A percentile compares a stretch with the other conserved stretches of the same genome.
These are phyloP conservation scores for Ostrea edulis DNA, from an alignment of 1,140 invertebrate species.

Conservation along the genomic window DNA sequence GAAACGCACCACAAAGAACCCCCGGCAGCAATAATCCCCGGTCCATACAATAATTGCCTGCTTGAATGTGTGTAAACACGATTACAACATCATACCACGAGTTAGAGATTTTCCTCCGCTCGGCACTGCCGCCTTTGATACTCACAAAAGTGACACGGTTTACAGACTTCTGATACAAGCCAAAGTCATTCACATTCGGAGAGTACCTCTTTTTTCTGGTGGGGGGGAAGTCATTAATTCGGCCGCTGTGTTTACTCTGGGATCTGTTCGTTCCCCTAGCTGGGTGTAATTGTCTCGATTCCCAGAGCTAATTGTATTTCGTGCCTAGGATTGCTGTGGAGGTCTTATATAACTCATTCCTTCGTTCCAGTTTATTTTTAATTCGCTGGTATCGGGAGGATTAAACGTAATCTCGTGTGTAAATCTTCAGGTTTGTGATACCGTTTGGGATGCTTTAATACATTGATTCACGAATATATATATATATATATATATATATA, in stretches of 20 bases:
- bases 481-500: no score
- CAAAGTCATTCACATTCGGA: background rate
- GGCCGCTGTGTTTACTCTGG: background rate
- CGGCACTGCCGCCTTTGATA: slow-evolving; percentile 3
- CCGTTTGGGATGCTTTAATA: background rate
- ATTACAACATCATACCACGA: slow-evolving; percentile 5
- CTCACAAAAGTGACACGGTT: background rate
- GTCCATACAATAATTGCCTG: slow-evolving; percentile 17
- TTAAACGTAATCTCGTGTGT: background rate
- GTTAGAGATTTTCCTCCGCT: background rate
- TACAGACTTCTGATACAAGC: slow-evolving; percentile 9
- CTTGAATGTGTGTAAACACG: slow-evolving; percentile 7
- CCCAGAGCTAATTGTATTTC: slow-evolving; percentile 26
- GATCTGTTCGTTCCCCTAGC: background rate
- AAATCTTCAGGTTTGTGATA: background rate
- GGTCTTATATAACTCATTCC: slow-evolving; percentile 14
- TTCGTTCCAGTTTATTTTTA: background rate
- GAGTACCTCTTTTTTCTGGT: background rate
- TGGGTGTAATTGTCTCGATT: background rate
- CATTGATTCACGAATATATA: no score
- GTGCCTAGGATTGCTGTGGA: background rate
- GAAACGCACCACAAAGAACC: background rate
- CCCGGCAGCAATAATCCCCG: background rate
- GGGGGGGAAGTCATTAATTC: slow-evolving; percentile 2
- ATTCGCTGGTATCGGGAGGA: background rate